Evolutionary conservation across 2,888 invertebrate species (phyloP).

Genomic region (Helicoverpa assulta): DNA sequence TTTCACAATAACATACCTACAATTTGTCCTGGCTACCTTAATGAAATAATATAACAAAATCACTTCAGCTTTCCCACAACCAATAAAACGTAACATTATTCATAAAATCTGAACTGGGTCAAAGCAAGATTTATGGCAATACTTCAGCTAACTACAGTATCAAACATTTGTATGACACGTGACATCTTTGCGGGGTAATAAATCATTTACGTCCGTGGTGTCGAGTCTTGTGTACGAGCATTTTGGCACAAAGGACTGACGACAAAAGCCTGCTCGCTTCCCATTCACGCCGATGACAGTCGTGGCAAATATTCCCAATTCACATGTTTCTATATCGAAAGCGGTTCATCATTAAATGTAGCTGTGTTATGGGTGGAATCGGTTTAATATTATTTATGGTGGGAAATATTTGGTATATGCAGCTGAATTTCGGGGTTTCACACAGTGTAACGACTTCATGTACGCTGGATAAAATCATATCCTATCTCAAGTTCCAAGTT

Average conservation of each 20-base stretch:
- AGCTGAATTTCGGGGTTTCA: too few species aligned
- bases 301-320: conserved; percentile 63
- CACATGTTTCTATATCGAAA: conserved; percentile 56
- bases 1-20: neutral
- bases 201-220: conserved; percentile 60
- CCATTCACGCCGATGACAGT: conserved; percentile 60
- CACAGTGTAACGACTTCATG: too few species aligned
- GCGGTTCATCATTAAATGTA: conserved; percentile 47
- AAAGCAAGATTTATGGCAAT: conserved; percentile 13
- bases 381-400: neutral
- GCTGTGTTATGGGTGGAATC: conserved; percentile 11
- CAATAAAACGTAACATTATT: neutral
- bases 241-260: conserved; percentile 58
- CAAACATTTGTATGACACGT: conserved; percentile 47
- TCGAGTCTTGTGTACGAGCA: conserved; percentile 50
- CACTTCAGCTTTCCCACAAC: neutral
- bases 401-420: neutral
- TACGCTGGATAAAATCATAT: too few species aligned
- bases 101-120: neutral
- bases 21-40: neutral
- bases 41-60: neutral
- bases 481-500: too few species aligned
- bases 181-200: conserved; percentile 56
- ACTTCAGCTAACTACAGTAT: conserved; percentile 26
- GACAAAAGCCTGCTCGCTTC: conserved; percentile 60